Percentiles rank a stretch among this genome's conserved stretches.
These are phyloP conservation scores for Lontra canadensis DNA, from an alignment of 2,113 vertebrate species.

Conservation along the genomic window DNA sequence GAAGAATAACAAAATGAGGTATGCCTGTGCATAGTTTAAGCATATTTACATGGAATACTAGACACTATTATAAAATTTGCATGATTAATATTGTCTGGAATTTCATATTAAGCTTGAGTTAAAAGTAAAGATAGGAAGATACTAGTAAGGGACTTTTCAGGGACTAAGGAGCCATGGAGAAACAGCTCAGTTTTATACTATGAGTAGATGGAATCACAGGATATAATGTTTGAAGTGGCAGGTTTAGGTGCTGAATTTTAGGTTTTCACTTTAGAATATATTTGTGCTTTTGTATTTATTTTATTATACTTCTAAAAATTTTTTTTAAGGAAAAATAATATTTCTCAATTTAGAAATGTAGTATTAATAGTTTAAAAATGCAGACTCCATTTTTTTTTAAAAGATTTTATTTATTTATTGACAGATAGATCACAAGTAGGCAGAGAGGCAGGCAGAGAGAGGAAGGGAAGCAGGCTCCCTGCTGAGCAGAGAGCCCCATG, in stretches of 20 bases:
- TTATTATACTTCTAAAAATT: neutral
- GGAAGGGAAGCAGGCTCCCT: too few species aligned
- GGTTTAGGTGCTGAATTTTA: neutral
- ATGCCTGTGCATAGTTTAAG: neutral
- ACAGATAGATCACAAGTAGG: too few species aligned
- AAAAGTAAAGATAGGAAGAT: neutral
- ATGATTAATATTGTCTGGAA: neutral
- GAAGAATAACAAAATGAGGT: neutral
- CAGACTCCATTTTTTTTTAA: neutral
- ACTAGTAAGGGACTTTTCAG: neutral
- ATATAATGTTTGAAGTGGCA: neutral
- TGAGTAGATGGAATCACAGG: neutral
- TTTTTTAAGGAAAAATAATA: neutral
- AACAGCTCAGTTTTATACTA: neutral
- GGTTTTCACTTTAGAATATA: neutral
- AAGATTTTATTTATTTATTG: neutral
- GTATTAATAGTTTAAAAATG: neutral
- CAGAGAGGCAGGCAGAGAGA: too few species aligned
- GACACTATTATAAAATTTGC: neutral
- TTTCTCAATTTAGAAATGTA: neutral
- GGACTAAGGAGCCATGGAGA: neutral
- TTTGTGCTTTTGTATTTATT: neutral
- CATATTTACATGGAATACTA: neutral
- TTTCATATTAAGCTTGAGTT: neutral
- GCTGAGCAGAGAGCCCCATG: too few species aligned